Evolutionary conservation across 2,113 vertebrate species (phyloP).

Genomic region (Xenopus tropicalis): UCB_Xtro_10.0 CM004446.2:49394501-49395000

Average conservation of each 20-base stretch:
- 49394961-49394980: not conserved
- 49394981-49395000: conserved; percentile 34
- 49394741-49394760: no score
- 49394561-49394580: not conserved
- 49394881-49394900: conserved; percentile 1
- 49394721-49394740: no score
- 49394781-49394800: no score
- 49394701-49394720: no score
- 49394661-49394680: no score
- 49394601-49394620: not conserved
- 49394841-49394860: no score
- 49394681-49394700: no score
- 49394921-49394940: not conserved
- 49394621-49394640: no score
- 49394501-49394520: not conserved
- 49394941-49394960: not conserved
- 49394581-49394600: not conserved
- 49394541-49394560: not conserved
- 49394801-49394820: no score
- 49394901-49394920: conserved; percentile 27
- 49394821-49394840: no score
- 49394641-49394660: not conserved
- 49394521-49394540: not conserved
- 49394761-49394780: no score
- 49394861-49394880: not conserved